phyloP scores from a whole-genome alignment of 2,797 vertebrate species.

The Poecile montanus region DNA sequence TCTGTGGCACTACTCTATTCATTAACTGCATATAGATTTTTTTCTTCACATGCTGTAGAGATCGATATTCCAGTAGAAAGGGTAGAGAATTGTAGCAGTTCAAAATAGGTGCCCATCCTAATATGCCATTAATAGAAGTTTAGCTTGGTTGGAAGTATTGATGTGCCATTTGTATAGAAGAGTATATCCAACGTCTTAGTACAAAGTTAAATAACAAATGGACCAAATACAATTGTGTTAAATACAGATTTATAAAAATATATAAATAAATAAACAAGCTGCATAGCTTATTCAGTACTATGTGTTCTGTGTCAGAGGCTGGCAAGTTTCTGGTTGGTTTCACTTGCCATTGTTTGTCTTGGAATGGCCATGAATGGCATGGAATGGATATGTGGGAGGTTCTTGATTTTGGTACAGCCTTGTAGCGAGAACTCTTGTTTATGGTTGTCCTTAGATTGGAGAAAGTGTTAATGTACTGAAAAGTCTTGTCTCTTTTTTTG shows the following conservation, averaged over 20 bases:
- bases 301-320: neutral
- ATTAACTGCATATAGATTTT: slow-evolving; percentile 36
- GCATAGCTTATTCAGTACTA: neutral
- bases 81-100: neutral
- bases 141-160: neutral
- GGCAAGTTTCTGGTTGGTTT: neutral
- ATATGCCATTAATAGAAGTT: neutral
- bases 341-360: neutral
- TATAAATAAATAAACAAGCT: neutral
- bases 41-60: neutral
- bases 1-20: neutral
- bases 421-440: neutral
- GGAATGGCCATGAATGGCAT: neutral
- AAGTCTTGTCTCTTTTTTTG: neutral
- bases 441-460: neutral
- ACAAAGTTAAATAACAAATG: neutral
- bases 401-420: neutral
- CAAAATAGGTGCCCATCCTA: neutral
- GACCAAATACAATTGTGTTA: neutral
- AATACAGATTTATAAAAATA: neutral
- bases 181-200: neutral
- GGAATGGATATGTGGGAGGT: accelerated
- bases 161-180: neutral
- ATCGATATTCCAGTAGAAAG: slow-evolving; percentile 16
- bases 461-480: neutral